phyloP scores from a whole-genome alignment of 2,113 vertebrate genomes.

The Syngnathus floridae region DNA sequence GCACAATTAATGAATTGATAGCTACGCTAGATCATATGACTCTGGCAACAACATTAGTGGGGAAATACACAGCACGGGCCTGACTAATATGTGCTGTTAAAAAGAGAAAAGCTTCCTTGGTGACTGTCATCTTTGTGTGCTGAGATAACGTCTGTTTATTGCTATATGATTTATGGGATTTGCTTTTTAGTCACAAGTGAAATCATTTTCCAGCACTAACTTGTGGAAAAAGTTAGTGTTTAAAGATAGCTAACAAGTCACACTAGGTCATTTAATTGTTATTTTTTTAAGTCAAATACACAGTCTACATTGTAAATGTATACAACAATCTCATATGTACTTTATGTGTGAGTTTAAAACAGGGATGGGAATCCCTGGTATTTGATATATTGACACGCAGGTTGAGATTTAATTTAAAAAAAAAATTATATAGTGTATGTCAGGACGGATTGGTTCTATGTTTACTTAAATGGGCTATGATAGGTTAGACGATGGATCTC shows the following conservation, averaged over 20 bases:
- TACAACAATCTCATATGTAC: slow-evolving; percentile 3
- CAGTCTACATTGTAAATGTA: background rate
- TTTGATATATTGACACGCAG: too few relatives aligned
- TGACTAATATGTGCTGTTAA: background rate
- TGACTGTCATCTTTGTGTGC: background rate
- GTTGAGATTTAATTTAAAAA: too few relatives aligned
- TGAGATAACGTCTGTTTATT: background rate
- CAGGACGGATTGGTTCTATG: too few relatives aligned
- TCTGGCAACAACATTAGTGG: background rate
- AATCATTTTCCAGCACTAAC: background rate
- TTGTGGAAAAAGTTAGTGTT: background rate
- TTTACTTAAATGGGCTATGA: too few relatives aligned
- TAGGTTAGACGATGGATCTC: too few relatives aligned
- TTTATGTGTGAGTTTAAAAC: background rate
- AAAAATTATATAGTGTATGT: too few relatives aligned
- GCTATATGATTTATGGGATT: background rate
- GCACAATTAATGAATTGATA: too few relatives aligned
- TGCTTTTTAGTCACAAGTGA: background rate
- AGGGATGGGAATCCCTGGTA: too few relatives aligned
- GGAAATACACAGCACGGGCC: background rate
- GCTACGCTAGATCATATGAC: background rate
- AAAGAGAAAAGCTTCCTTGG: background rate
- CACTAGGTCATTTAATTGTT: background rate
- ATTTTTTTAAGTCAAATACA: background rate
- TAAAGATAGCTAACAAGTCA: background rate